Base-by-base conservation (phyloP, 2,797 vertebrate genomes). In the Philypnodon macrostomus region DNA sequence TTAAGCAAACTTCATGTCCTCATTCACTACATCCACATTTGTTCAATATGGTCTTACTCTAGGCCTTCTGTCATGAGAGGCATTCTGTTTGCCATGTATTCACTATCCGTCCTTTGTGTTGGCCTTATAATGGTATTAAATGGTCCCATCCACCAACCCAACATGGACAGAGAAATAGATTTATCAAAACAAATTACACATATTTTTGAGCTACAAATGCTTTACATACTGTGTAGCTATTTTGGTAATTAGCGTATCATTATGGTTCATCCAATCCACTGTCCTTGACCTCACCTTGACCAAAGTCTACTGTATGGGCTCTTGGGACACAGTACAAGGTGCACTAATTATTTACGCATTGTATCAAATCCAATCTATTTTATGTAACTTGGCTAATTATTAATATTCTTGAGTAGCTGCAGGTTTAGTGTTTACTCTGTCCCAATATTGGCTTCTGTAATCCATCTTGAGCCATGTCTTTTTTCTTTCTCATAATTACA, bases 401-500 rank as follows among this genome's bases (percentile, higher is more conserved):
- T 53, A 44, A 64, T 70, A 58, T 54, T 59, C 66, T 46, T 50
- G 47, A 65, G 58, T 52, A 34, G n/a, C n/a, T n/a, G n/a, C 35
- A 59, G 50, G 47, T 52, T 79, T 50, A 58, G 13, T 56, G 55
- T 57, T 41, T 66, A 69, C 58, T 81, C 66, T 51, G 65, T 58
- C 58, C 64, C 59, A 68, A 52, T 69, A 50, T 63, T 67, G 56
- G 69, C 62, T 58, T 69, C 58, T 46, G 51, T 65, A 72, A 79
- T 73, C 61, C 78, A 75, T 83, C 80, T 75, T 82, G 54, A 74
- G 74, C n/a, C n/a, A n/a, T n/a, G n/a, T 63, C 53, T 75, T 78
- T 79, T 52, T 73, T 59, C 53, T 72, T 66, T 58, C 58, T 66
- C 70, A 85, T 87, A 84, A 87, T 85, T 85, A 82, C 75, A 73